A percentile compares a stretch with the other conserved stretches of the same genome.
Conservation (phyloP, 2,113 vertebrate genomes). For the Atlantisia rogersi region DNA sequence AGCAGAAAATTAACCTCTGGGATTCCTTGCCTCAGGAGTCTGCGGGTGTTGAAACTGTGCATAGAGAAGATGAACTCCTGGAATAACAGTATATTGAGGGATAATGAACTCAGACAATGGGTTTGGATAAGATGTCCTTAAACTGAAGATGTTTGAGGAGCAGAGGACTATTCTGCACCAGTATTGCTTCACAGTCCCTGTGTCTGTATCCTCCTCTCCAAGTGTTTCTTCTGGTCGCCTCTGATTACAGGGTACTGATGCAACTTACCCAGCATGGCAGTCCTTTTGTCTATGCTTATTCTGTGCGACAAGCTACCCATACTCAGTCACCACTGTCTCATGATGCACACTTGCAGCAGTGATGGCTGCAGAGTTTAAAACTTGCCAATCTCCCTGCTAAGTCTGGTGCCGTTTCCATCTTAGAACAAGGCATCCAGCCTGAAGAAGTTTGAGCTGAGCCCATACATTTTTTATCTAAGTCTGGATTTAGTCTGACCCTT, state of each 20-base stretch:
- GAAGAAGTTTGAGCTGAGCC: background rate
- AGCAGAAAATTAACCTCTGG: background rate
- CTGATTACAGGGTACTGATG: background rate
- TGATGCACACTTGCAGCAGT: background rate
- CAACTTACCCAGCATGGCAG: background rate
- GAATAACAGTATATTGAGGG: background rate
- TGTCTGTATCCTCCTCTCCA: background rate
- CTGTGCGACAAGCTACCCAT: background rate
- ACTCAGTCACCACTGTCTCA: background rate
- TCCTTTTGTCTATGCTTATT: background rate
- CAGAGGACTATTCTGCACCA: background rate
- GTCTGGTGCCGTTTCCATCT: background rate
- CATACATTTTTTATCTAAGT: background rate
- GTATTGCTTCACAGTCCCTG: background rate
- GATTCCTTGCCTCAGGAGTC: background rate
- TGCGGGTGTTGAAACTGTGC: background rate
- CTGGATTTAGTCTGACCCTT: constrained; percentile 3
- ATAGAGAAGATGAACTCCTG: background rate
- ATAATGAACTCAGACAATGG: rapidly evolving
- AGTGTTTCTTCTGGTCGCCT: background rate
- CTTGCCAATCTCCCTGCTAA: background rate
- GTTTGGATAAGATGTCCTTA: background rate
- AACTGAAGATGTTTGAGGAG: background rate
- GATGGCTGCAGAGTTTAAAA: background rate
- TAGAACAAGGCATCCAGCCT: background rate